Evolutionary conservation across 2,888 invertebrate species (phyloP).

Genomic region (Cosmopolites sordidus): DNA sequence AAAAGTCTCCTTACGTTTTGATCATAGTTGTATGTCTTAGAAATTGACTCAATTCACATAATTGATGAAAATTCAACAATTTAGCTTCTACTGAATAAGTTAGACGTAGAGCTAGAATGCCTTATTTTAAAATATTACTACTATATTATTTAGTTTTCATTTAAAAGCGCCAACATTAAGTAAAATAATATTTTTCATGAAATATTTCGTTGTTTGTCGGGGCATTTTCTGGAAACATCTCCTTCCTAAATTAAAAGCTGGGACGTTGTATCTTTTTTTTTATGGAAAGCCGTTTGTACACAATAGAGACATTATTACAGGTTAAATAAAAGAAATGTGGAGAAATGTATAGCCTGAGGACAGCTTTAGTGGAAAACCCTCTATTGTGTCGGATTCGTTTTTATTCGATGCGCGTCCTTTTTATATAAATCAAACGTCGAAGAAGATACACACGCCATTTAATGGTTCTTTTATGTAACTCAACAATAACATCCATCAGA

Average conservation of each 20-base stretch:
- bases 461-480: slow-evolving; percentile 15
- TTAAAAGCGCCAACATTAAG: too few relatives aligned
- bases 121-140: too few relatives aligned
- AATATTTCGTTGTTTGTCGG: too few relatives aligned
- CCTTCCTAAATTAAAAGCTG: not conserved
- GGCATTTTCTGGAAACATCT: not conserved
- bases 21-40: too few relatives aligned
- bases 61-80: too few relatives aligned
- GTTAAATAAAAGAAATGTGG: slow-evolving; percentile 17
- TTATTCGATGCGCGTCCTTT: slow-evolving; percentile 6
- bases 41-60: too few relatives aligned
- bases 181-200: too few relatives aligned
- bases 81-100: too few relatives aligned
- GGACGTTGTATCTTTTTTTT: not conserved
- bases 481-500: slow-evolving; percentile 11
- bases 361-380: slow-evolving; percentile 9
- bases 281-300: slow-evolving; percentile 5
- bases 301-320: slow-evolving; percentile 15
- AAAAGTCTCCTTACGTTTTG: too few relatives aligned
- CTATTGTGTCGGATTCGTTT: slow-evolving; percentile 10
- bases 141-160: too few relatives aligned
- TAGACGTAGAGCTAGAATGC: too few relatives aligned
- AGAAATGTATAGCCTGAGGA: slow-evolving; percentile 11
- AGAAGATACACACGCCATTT: slow-evolving; percentile 11
- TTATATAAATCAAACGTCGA: slow-evolving; percentile 17